Evolutionary conservation across 2,797 vertebrate genomes (phyloP).

Genomic region (Oophaga sylvatica): DNA sequence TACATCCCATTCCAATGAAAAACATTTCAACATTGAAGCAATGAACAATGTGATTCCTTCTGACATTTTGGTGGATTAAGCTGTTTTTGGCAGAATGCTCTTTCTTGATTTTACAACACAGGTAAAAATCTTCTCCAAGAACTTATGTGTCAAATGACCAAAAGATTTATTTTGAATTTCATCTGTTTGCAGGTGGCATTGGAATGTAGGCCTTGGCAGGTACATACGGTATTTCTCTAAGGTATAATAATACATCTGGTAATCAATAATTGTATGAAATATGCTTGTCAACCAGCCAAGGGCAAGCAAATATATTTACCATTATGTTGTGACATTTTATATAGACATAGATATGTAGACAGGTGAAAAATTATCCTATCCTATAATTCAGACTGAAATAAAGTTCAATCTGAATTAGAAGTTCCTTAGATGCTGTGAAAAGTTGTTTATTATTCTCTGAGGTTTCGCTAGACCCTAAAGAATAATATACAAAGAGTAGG

Average conservation of each 20-base stretch:
- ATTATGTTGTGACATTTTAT: neutral
- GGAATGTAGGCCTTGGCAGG: neutral
- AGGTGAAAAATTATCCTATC: neutral
- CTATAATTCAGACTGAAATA: too few relatives aligned
- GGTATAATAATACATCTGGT: neutral
- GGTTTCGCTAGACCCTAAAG: too few relatives aligned
- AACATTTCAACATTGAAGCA: slow-evolving; percentile 40
- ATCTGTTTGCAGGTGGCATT: slow-evolving; percentile 1
- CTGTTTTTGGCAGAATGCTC: slow-evolving; percentile 39
- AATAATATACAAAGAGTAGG: too few relatives aligned
- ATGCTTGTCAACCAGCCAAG: neutral
- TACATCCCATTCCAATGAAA: slow-evolving; percentile 46
- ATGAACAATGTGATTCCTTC: slow-evolving; percentile 43
- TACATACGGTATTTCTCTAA: neutral
- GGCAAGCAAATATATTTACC: slow-evolving; percentile 2
- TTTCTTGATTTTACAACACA: slow-evolving; percentile 37
- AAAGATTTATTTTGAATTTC: neutral
- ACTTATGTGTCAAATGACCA: slow-evolving; percentile 24
- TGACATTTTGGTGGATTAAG: slow-evolving; percentile 45
- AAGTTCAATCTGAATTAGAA: too few relatives aligned
- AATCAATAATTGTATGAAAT: neutral
- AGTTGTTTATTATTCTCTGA: too few relatives aligned
- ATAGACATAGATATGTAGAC: neutral
- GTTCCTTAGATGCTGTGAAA: too few relatives aligned
- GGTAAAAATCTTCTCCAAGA: slow-evolving; percentile 40